Percentiles rank a stretch among this genome's conserved stretches.
Evolutionary conservation across 2,113 vertebrate species (phyloP).

Genomic region (Elachura formosa): DNA sequence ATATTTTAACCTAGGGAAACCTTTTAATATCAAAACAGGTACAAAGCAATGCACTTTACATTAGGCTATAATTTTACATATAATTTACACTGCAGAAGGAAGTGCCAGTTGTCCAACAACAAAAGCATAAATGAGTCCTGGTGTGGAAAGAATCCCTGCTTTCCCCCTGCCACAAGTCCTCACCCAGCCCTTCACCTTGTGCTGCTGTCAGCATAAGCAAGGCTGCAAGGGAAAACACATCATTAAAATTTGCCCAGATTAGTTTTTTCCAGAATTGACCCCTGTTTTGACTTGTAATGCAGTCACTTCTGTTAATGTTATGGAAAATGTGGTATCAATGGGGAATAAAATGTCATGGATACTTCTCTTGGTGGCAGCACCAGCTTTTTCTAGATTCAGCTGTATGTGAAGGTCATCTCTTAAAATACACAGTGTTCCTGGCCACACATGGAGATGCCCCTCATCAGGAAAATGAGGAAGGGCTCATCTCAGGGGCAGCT

Average conservation of each 20-base stretch:
- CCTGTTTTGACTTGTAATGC: neutral
- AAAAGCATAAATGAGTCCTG: neutral
- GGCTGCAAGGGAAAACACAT: neutral
- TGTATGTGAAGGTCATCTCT: neutral
- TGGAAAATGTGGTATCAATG: neutral
- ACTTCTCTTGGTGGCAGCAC: neutral
- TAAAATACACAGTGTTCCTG: neutral
- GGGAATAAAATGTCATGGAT: neutral
- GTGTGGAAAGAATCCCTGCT: neutral
- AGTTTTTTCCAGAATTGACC: neutral
- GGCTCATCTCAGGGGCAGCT: neutral
- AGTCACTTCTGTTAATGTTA: neutral
- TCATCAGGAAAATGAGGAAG: neutral
- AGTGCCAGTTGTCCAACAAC: neutral
- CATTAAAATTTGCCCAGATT: neutral
- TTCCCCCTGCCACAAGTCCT: neutral
- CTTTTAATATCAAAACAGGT: neutral
- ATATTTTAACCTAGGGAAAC: neutral
- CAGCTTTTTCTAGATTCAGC: neutral
- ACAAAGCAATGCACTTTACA: neutral
- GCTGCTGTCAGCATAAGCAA: neutral
- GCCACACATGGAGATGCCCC: neutral
- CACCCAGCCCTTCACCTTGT: neutral
- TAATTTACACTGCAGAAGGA: neutral
- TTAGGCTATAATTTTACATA: neutral